Evolutionary conservation across 2,797 vertebrate species (phyloP).

Genomic region (Eulemur coronatus): DNA sequence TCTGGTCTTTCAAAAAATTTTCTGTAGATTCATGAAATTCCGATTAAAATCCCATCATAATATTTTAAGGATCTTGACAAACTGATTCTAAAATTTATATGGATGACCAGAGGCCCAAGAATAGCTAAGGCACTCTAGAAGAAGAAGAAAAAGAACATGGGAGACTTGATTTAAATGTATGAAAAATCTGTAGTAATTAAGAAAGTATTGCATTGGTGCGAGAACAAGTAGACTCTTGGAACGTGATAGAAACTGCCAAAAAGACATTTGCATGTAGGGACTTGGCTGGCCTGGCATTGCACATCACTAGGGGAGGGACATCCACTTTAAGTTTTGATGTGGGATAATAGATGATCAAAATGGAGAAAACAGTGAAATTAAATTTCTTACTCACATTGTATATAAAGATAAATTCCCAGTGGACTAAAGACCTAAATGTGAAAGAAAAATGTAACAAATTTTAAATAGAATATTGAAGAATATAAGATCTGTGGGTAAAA

Average conservation of each 20-base stretch:
- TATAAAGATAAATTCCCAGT: not conserved
- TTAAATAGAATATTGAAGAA: not conserved
- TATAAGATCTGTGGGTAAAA: not conserved
- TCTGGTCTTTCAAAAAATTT: not conserved
- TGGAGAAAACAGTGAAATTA: not conserved
- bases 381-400: not conserved
- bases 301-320: not conserved
- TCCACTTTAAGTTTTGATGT: not conserved
- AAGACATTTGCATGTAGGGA: not conserved
- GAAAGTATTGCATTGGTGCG: not conserved
- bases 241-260: not conserved
- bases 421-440: not conserved
- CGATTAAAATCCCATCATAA: not conserved
- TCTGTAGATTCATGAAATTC: not conserved
- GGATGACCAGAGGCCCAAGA: not conserved
- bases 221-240: not conserved
- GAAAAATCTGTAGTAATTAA: not conserved
- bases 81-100: not conserved
- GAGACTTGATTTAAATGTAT: not conserved
- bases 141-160: not conserved
- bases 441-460: not conserved
- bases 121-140: not conserved
- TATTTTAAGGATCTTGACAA: slow-evolving; percentile 44
- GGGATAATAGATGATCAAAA: not conserved
- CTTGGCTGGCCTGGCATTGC: not conserved